A percentile compares a stretch with the other conserved stretches of the same genome.
phyloP scores from a whole-genome alignment of 2,888 invertebrate species.

The Spodoptera picta region DNA sequence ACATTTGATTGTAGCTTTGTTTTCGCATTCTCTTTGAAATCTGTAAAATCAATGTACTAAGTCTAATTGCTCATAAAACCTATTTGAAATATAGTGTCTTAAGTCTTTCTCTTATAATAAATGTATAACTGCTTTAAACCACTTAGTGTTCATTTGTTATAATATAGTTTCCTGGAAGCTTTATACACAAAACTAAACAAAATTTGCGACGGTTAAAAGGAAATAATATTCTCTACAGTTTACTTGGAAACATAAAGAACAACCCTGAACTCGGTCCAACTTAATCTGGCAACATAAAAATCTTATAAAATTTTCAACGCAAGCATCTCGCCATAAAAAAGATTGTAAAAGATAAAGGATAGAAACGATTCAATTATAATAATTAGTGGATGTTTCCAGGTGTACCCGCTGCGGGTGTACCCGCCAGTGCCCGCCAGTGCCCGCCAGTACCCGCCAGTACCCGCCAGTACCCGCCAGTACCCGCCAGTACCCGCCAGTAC shows the following conservation, averaged over 20 bases:
- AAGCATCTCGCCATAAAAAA: conserved; percentile 26
- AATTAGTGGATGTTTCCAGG: conserved; percentile 41
- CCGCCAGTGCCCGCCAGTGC: too few species aligned
- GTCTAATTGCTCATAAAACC: too few species aligned
- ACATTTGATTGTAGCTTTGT: not conserved
- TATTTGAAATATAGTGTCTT: too few species aligned
- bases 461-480: too few species aligned
- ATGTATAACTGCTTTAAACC: too few species aligned
- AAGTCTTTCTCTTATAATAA: too few species aligned
- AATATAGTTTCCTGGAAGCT: not conserved
- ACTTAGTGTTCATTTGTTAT: too few species aligned
- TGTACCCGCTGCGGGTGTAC: not conserved
- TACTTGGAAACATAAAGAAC: conserved; percentile 29
- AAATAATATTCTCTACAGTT: conserved; percentile 6
- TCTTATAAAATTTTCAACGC: conserved; percentile 48
- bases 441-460: too few species aligned
- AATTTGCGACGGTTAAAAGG: conserved; percentile 16
- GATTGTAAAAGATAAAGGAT: conserved; percentile 33
- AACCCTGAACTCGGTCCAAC: conserved; percentile 31
- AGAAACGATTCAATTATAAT: conserved; percentile 48
- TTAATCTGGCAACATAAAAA: conserved; percentile 45
- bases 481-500: too few species aligned
- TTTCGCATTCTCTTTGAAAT: too few species aligned
- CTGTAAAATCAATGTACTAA: too few species aligned
- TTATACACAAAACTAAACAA: conserved; percentile 7